phyloP scores from a whole-genome alignment of 2,888 invertebrate genomes.

The Chaitophorus viminalis region DNA sequence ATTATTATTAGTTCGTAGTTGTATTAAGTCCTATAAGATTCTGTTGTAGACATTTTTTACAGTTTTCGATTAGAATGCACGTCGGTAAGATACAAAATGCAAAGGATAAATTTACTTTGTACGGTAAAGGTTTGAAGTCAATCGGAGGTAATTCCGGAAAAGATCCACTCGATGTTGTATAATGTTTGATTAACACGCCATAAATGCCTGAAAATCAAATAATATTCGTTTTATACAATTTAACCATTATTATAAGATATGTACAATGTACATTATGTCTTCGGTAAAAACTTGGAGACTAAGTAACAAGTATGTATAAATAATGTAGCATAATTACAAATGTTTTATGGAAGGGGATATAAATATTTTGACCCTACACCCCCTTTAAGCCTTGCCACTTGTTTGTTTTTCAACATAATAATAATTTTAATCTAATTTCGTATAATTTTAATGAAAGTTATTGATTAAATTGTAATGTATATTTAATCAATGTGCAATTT shows the following conservation, averaged over 20 bases:
- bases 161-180: conserved; percentile 9
- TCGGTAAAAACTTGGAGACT: background rate
- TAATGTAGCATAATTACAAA: too few relatives aligned
- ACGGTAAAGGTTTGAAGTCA: conserved; percentile 34
- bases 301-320: too few relatives aligned
- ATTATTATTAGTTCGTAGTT: too few relatives aligned
- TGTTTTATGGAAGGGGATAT: too few relatives aligned
- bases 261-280: background rate
- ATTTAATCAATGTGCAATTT: too few relatives aligned
- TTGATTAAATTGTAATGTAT: too few relatives aligned
- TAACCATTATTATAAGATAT: background rate
- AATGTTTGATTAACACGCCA: background rate
- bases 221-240: background rate
- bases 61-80: background rate
- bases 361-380: too few relatives aligned
- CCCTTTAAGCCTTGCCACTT: too few relatives aligned
- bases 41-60: background rate
- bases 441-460: too few relatives aligned
- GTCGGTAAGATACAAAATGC: background rate
- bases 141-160: conserved; percentile 29
- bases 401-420: too few relatives aligned
- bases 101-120: conserved; percentile 34
- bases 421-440: too few relatives aligned
- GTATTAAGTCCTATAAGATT: background rate
- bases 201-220: conserved; percentile 25